phyloP scores from a whole-genome alignment of 2,797 vertebrate genomes.

The Malurus leucopterus region DNA sequence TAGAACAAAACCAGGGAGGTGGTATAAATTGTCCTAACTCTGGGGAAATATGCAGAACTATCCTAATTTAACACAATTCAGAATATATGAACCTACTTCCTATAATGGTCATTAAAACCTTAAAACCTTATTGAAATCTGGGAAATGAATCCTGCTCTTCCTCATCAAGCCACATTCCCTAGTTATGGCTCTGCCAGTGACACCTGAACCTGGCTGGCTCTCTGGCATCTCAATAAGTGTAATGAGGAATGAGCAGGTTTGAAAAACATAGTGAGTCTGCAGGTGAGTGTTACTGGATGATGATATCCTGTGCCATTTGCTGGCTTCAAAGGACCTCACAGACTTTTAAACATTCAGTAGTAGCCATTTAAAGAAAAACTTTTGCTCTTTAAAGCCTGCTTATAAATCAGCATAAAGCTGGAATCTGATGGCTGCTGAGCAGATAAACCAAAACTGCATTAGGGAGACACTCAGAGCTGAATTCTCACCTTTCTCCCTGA shows the following conservation, averaged over 20 bases:
- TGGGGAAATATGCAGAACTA: not conserved
- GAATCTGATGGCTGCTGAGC: not conserved
- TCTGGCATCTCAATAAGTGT: not conserved
- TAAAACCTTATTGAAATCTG: not conserved
- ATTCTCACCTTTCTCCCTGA: not conserved
- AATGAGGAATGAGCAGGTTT: not conserved
- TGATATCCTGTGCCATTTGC: not conserved
- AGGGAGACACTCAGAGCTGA: not conserved
- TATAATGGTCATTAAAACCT: not conserved
- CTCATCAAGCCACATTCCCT: not conserved
- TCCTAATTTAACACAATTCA: not conserved
- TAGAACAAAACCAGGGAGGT: not conserved
- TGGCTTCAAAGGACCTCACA: not conserved
- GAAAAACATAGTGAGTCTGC: not conserved
- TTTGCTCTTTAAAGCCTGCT: not conserved
- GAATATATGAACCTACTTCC: not conserved
- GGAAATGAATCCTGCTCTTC: not conserved
- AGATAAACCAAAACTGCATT: not conserved
- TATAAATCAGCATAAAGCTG: not conserved
- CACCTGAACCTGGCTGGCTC: not conserved
- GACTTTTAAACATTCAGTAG: not conserved
- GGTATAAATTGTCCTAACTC: not conserved
- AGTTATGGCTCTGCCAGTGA: not conserved
- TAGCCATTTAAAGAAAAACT: not conserved
- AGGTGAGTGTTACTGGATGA: not conserved